Percentiles rank a stretch among this genome's conserved stretches.
Evolutionary conservation across 2,888 invertebrate species (phyloP).

Genomic region (Acleris holmiana): DNA sequence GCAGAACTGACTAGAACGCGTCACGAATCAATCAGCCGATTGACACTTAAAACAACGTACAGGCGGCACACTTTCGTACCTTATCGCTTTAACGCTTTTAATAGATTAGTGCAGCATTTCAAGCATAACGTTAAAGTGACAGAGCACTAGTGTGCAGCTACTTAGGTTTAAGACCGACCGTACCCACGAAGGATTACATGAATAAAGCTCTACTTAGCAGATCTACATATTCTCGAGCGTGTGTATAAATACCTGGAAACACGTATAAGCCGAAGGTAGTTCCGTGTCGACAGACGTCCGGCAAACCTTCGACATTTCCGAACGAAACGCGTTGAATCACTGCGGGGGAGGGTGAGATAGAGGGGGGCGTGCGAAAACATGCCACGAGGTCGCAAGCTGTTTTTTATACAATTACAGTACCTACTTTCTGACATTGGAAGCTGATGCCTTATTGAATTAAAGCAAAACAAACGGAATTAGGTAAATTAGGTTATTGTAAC

Average conservation of each 20-base stretch:
- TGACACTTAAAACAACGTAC: not conserved
- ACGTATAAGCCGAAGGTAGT: constrained; percentile 75
- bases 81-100: too few relatives aligned
- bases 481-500: constrained; percentile 83
- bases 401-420: constrained; percentile 71
- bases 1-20: too few relatives aligned
- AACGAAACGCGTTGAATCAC: constrained; percentile 71
- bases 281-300: constrained; percentile 80
- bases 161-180: too few relatives aligned
- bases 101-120: too few relatives aligned
- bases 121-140: too few relatives aligned
- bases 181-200: not conserved
- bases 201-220: constrained; percentile 34
- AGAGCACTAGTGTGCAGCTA: too few relatives aligned
- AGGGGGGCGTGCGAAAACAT: constrained; percentile 63
- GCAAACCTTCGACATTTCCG: constrained; percentile 82
- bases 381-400: constrained; percentile 74
- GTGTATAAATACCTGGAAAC: constrained; percentile 74
- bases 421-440: constrained; percentile 77
- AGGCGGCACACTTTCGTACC: too few relatives aligned
- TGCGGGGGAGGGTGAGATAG: constrained; percentile 43
- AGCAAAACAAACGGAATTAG: constrained; percentile 73
- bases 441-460: constrained; percentile 80
- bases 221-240: constrained; percentile 56
- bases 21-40: not conserved